These are phyloP conservation scores for Eptatretus burgeri DNA, from an alignment of 2,113 vertebrate species.

Conservation along the genomic window DNA sequence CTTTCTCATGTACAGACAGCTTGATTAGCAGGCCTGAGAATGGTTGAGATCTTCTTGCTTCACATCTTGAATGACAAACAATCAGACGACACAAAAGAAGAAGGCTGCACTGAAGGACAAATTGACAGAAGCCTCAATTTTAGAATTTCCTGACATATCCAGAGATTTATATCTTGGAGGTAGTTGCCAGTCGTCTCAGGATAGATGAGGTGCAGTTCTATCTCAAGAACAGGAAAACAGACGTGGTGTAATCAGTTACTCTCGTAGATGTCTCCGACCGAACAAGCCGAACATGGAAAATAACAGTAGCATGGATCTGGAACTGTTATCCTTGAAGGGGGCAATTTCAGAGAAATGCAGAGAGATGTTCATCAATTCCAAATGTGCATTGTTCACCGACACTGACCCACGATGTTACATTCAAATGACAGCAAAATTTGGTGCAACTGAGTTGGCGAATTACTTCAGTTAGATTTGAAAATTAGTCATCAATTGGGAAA, in stretches of 20 bases:
- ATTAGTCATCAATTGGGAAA: too few species aligned
- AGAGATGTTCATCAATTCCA: not conserved
- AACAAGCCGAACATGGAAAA: not conserved
- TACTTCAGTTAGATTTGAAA: too few species aligned
- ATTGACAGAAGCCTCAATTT: not conserved
- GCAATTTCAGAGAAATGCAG: not conserved
- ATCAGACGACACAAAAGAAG: too few species aligned
- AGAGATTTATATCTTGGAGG: not conserved
- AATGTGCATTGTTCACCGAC: not conserved
- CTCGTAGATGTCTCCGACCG: not conserved
- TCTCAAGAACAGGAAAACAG: not conserved
- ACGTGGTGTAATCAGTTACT: not conserved
- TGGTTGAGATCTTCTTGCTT: too few species aligned
- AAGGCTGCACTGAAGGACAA: too few species aligned
- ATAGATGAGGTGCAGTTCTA: slow-evolving; percentile 4
- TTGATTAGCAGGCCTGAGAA: too few species aligned
- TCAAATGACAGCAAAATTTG: too few species aligned
- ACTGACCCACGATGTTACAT: too few species aligned
- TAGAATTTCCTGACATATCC: not conserved
- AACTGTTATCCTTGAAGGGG: not conserved
- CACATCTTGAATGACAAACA: too few species aligned
- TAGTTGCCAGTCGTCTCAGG: not conserved
- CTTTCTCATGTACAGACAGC: too few species aligned
- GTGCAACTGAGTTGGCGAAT: too few species aligned
- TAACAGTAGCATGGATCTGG: not conserved